These are phyloP conservation scores for Neodiprion virginianus DNA, from an alignment of 1,140 invertebrate genomes.

Conservation along the genomic window DNA sequence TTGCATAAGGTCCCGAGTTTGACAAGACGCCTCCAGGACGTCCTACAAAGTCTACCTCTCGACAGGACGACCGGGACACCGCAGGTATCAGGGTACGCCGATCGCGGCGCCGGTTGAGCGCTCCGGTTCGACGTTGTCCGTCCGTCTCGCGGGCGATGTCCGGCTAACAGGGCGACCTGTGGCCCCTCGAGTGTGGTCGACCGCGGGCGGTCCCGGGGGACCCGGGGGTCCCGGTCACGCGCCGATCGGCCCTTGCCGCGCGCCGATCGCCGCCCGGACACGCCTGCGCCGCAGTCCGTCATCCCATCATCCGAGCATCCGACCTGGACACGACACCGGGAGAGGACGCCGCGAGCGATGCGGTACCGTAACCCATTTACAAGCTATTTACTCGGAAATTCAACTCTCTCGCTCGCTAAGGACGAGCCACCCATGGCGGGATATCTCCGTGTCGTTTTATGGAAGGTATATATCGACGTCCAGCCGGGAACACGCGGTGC, in stretches of 20 bases:
- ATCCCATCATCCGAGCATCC: constrained; percentile 46
- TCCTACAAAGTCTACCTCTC: background rate
- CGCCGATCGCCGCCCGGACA: constrained; percentile 47
- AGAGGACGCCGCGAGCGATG: constrained; percentile 8
- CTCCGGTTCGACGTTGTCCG: background rate
- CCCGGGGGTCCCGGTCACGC: constrained; percentile 44
- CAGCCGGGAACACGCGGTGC: background rate
- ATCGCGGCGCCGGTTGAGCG: constrained; percentile 3
- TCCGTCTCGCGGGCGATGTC: constrained; percentile 35
- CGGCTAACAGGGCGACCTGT: constrained; percentile 54
- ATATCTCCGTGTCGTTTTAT: background rate
- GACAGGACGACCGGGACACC: background rate
- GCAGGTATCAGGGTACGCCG: background rate
- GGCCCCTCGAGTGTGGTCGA: constrained; percentile 54
- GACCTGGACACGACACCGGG: constrained; percentile 38
- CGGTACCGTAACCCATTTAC: constrained; percentile 10
- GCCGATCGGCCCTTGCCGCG: constrained; percentile 32
- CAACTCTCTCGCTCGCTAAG: background rate
- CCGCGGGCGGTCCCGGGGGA: constrained; percentile 45
- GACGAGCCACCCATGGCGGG: constrained; percentile 7
- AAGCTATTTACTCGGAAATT: constrained; percentile 11
- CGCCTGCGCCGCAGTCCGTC: constrained; percentile 49
- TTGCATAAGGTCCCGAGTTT: too few species aligned
- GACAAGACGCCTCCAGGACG: too few species aligned
- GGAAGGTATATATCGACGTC: constrained; percentile 2